Evolutionary conservation across 1,140 invertebrate species (phyloP).

Genomic region (Heliothis virescens): DNA sequence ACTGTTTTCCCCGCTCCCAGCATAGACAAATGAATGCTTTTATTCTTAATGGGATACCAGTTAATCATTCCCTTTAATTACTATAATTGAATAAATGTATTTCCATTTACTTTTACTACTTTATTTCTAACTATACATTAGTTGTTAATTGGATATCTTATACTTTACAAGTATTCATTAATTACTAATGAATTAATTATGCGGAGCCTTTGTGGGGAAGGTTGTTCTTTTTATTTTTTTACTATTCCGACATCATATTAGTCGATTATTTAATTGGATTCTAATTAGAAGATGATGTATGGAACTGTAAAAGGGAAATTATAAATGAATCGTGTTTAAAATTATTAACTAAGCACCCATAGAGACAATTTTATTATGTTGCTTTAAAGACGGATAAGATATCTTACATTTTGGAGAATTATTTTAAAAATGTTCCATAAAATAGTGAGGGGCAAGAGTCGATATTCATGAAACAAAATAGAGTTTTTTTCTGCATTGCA

Average conservation of each 20-base stretch:
- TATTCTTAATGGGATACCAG: constrained; percentile 41
- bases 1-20: not conserved
- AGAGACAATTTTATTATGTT: too few species aligned
- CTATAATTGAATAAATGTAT: constrained; percentile 9
- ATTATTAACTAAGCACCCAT: not conserved
- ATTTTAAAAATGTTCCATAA: too few species aligned
- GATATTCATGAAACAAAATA: too few species aligned
- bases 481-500: too few species aligned
- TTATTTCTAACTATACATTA: constrained; percentile 12
- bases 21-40: constrained; percentile 47
- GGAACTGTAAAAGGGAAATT: not conserved
- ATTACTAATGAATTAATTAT: constrained; percentile 29
- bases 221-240: not conserved
- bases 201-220: not conserved
- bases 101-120: constrained; percentile 11
- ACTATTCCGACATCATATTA: not conserved
- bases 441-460: too few species aligned
- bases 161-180: constrained; percentile 15
- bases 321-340: not conserved
- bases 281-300: not conserved
- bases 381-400: too few species aligned
- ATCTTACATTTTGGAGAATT: too few species aligned
- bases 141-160: constrained; percentile 25
- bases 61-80: constrained; percentile 39
- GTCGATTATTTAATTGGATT: not conserved